Percentiles rank a stretch among this genome's conserved stretches.
Evolutionary conservation across 1,140 invertebrate species (phyloP).

Genomic region (Drosophila fuyamai): DNA sequence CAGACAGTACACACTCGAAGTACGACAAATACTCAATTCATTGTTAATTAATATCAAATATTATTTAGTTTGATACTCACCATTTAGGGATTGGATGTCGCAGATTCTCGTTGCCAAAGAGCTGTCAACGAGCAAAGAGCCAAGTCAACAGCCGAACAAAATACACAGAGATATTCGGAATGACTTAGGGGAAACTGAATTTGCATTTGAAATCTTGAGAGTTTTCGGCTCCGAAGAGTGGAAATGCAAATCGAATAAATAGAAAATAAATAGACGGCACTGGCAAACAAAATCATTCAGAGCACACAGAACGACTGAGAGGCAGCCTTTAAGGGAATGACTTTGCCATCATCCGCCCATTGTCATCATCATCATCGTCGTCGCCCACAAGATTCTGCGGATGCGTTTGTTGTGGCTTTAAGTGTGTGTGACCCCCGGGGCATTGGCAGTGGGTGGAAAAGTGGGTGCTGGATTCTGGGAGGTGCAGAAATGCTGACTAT

Average conservation of each 20-base stretch:
- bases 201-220: constrained; percentile 64
- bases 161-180: constrained; percentile 20
- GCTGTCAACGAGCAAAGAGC: constrained; percentile 20
- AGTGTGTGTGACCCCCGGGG: constrained; percentile 57
- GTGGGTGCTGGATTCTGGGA: constrained; percentile 4
- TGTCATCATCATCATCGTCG: constrained; percentile 44
- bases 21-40: constrained; percentile 13
- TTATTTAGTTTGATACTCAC: constrained; percentile 55
- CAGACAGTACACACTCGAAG: neutral
- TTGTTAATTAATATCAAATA: constrained; percentile 49
- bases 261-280: constrained; percentile 76
- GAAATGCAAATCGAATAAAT: constrained; percentile 82
- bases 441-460: constrained; percentile 28
- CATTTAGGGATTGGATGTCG: constrained; percentile 38
- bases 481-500: constrained; percentile 64
- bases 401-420: constrained; percentile 47
- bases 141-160: constrained; percentile 57
- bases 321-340: constrained; percentile 57
- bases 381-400: constrained; percentile 25
- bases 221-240: constrained; percentile 54
- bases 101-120: constrained; percentile 5
- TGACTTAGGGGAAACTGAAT: constrained; percentile 54
- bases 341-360: constrained; percentile 45
- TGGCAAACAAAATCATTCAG: constrained; percentile 62
- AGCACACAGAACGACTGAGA: constrained; percentile 27